A percentile compares a stretch with the other conserved stretches of the same genome.
These are phyloP conservation scores for Tinea trinotella DNA, from an alignment of 2,888 invertebrate species.

Conservation along the genomic window DNA sequence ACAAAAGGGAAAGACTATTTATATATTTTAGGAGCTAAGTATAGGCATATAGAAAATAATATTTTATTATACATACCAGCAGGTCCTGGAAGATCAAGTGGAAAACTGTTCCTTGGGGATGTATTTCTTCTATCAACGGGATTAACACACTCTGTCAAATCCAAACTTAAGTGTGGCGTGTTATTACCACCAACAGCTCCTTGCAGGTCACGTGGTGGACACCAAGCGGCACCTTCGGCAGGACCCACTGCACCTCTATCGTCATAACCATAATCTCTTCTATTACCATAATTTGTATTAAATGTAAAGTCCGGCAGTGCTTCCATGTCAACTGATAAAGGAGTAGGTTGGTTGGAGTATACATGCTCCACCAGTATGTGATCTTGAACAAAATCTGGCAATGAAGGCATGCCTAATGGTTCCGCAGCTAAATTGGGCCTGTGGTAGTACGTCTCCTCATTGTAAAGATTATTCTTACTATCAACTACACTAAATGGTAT, in stretches of 20 bases:
- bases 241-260: constrained; percentile 46
- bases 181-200: constrained; percentile 40
- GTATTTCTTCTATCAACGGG: constrained; percentile 56
- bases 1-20: too few species aligned
- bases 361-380: constrained; percentile 87
- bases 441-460: constrained; percentile 54
- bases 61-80: constrained; percentile 38
- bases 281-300: constrained; percentile 57
- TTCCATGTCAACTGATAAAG: constrained; percentile 73
- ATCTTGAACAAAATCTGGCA: constrained; percentile 92
- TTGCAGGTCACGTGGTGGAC: constrained; percentile 52
- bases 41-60: not conserved
- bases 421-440: constrained; percentile 58
- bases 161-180: constrained; percentile 53
- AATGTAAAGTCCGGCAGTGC: constrained; percentile 79
- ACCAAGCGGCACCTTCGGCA: constrained; percentile 37
- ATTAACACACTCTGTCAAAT: constrained; percentile 64
- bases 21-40: too few species aligned
- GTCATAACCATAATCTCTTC: constrained; percentile 51
- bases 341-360: constrained; percentile 72
- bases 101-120: constrained; percentile 56
- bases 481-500: constrained; percentile 65
- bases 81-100: constrained; percentile 60
- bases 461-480: constrained; percentile 63
- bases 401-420: constrained; percentile 72